phyloP scores from a whole-genome alignment of 2,888 invertebrate genomes.

The Tribolium freemani region DNA sequence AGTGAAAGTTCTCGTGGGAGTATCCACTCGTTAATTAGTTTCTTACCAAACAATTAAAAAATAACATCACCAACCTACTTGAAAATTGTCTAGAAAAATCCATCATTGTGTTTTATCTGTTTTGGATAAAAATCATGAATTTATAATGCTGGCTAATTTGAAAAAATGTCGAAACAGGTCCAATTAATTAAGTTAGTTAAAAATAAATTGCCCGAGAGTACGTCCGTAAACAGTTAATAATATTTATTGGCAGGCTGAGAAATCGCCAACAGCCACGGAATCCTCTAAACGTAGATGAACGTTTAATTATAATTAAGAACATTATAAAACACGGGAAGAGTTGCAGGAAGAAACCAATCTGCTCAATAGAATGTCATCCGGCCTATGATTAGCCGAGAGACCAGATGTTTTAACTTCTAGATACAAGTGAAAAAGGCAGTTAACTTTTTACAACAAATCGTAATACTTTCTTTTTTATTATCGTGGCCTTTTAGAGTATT shows the following conservation, averaged over 20 bases:
- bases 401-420: constrained; percentile 56
- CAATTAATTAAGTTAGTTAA: background rate
- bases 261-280: background rate
- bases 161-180: background rate
- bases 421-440: constrained; percentile 28
- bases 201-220: background rate
- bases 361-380: constrained; percentile 63
- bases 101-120: too few relatives aligned
- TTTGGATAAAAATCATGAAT: background rate
- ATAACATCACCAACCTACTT: too few relatives aligned
- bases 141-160: background rate
- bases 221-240: constrained; percentile 9
- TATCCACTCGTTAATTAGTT: background rate
- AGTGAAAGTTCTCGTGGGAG: background rate
- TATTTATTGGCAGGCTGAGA: background rate
- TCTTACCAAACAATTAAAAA: background rate
- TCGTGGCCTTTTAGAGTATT: constrained; percentile 8
- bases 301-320: constrained; percentile 46
- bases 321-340: constrained; percentile 47
- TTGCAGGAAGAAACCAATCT: constrained; percentile 64
- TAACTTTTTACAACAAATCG: constrained; percentile 6
- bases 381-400: constrained; percentile 58
- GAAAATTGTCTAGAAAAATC: too few relatives aligned
- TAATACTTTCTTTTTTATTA: constrained; percentile 4
- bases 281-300: background rate